phyloP scores from a whole-genome alignment of 2,113 vertebrate species.

The Psittacula cyanocephala region DNA sequence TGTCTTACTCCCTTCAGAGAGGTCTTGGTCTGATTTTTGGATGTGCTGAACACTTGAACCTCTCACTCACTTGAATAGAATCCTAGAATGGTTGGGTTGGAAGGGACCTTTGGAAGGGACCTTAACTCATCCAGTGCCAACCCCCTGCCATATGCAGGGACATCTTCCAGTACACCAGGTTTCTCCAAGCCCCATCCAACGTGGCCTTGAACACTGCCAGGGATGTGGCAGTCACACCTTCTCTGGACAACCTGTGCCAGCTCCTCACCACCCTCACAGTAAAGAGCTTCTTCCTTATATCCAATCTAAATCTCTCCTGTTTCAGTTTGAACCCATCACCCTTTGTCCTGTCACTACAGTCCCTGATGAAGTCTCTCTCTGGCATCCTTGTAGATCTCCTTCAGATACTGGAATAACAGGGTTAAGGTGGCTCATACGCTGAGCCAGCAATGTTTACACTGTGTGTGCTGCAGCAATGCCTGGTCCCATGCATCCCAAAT shows the following conservation, averaged over 20 bases:
- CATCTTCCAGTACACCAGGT: background rate
- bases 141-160: too few relatives aligned
- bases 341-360: background rate
- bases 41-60: accelerated
- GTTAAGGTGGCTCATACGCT: background rate
- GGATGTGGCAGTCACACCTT: background rate
- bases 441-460: background rate
- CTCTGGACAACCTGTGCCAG: background rate
- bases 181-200: background rate
- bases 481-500: background rate
- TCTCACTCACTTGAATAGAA: background rate
- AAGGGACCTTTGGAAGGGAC: background rate
- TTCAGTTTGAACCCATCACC: background rate
- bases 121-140: background rate
- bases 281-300: background rate
- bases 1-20: background rate
- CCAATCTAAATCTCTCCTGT: background rate
- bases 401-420: background rate
- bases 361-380: background rate
- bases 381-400: background rate
- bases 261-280: background rate
- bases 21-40: background rate
- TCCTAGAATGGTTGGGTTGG: background rate
- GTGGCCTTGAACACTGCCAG: background rate
- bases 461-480: background rate